Evolutionary conservation across 2,888 invertebrate genomes (phyloP), one percentile per base, ranked within the genome.

Genomic region (Hedychridium roseum): DNA sequence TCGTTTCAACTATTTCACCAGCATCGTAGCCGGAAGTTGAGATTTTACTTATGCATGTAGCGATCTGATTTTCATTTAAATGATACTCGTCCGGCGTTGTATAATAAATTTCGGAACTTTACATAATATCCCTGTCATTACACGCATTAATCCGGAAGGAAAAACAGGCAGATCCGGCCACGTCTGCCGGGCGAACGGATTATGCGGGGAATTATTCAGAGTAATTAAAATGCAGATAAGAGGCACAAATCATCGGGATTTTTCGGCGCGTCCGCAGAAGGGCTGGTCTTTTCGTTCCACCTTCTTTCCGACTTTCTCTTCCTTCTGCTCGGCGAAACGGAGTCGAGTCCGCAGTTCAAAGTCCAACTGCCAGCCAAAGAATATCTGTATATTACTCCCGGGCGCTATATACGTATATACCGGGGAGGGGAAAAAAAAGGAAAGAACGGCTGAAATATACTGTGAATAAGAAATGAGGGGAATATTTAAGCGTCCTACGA

Each of bases 221-320:
- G 73, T 76, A 76, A 78, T 78, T 77, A 78, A 77, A 76, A 78
- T 78, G 78, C 73, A 78, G 76, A 78, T 77, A 73, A 73, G 72
- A 70, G 67, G 67, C 71, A 76, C 77, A 76, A 78, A 78, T 78
- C 76, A 76, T 73, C 63, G 67, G 57, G 68, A 71, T 74, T 76
- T 73, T 73, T 73, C 72, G 62, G 64, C 57, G 53, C 53, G 44
- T 62, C 47, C n/a, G n/a, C 38, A 49, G 38, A 43, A 40, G 47
- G 47, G 50, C 30, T 27, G 30, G 7, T 34, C 41, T 37, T 43
- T 18, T 3, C 48, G 20, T 37, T 42, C 32, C 42, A 28, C 20
- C 26, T 34, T 37, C 26, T 26, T 35, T 11, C 16, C 21, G 17
- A 11, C 37, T 43, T 30, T 43, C 40, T 50, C 23, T 45, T 34